Base-by-base conservation (phyloP, 2,797 vertebrate species). In the Notolabrus celidotus region DNA sequence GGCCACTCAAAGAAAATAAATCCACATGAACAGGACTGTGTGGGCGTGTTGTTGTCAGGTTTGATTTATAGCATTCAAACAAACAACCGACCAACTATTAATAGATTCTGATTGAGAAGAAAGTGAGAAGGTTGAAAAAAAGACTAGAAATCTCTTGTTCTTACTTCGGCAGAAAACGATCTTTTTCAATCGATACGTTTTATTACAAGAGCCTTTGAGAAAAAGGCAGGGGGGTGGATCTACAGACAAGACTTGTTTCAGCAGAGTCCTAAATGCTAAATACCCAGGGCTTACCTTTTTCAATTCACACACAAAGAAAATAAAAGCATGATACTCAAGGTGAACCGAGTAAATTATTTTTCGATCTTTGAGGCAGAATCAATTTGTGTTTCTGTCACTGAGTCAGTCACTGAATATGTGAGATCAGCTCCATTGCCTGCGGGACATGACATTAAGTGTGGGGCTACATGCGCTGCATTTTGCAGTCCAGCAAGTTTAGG, bases 391-490 rank as follows among this genome's bases (percentile, higher is more conserved):
- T 57, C 55, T 56, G 55, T 67, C 65, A 56, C 3, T 55, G 47
- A 58, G 23, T 72, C 41, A 23, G n/a, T 73, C 66, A 27, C 20
- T 46, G 69, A 76, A 84, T 67, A 68, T 63, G 49, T 68, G 76
- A 70, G 50, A 68, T 80, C 29, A 58, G 69, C 58, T 10, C 23
- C 41, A 16, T 23, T 2, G 22, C 31, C 77, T 63, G 39, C 46
- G 71, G 77, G 70, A 71, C 52, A 49, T 12, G 12, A 8, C 50
- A 59, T 67, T 57, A 71, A 56, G 45, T 33, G 27, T n/a, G 45
- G 71, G n/a, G 38, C 77, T 54, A 74, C 63, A 72, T 58, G 63
- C 2, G 57, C 10, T 51, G 31, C 64, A 38, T 46, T 54, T 53
- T 67, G 38, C 77, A 77, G 74, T 63, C 23, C 50, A 66, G 61